Base-by-base conservation (phyloP, 2,113 vertebrate species). In the Sorex fumeus region DNA sequence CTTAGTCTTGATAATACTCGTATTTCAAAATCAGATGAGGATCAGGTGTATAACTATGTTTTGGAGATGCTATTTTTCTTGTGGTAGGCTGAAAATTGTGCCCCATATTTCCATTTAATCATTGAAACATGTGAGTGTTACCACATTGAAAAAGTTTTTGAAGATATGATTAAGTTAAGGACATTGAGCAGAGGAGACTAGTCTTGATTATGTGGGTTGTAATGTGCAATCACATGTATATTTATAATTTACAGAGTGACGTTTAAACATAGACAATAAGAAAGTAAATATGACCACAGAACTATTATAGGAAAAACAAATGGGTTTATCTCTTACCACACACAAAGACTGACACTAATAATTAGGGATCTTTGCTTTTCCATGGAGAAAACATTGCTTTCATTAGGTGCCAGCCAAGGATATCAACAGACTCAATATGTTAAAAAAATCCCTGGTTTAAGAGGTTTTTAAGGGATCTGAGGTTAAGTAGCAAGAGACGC, bases 21-120 rank as follows among this genome's bases (percentile, higher is more conserved):
- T 70, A 43, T 69, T 11, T 27, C 13, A 36, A 86, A 69, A 77
- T 84, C 36, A 88, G 70, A 78, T 76, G 28, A 76, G 15, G 4
- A 81, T 67, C 66, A 23, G 90, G 9, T 5, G 82, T 0, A 15
- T 64, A 70, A 43, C 6, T 62, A 75, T 66, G 18, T 32, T 71
- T 88, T 90, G 62, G 6, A 78, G 19, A 28, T 53, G 36, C 62
- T 78, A 66, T 23, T 36, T 70, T 91, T 19, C 81, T 43, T 72
- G 4, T 82, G 40, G 18, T 30, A 71, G 19, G 13, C 21, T 89
- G 30, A 79, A 78, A 69, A 89, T 57, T 28, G 16, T 11, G 23
- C 28, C 10, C 36, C 28, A 60, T 50, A 67, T 19, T 88, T 12
- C 86, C 1, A 79, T 70, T 21, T 50, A 86, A 71, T 71, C 8